Evolutionary conservation across 35 echinoderm and acorn worm genomes (phyloP), one percentile per base, ranked within the genome.

Genomic region (Apostichopus japonicus): DNA sequence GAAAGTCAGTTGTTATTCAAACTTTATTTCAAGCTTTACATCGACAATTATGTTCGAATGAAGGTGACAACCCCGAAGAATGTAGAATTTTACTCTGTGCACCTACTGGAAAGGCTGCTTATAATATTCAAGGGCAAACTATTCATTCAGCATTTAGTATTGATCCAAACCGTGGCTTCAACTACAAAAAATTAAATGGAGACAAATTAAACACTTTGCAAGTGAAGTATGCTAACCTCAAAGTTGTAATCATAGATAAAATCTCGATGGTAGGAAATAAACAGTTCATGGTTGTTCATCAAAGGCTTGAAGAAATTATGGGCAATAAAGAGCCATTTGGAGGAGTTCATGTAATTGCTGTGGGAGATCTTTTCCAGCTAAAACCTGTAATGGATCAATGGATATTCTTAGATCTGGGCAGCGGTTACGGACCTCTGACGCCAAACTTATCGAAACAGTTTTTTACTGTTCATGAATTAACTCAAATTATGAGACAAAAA

Each of bases 401-500:
- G n/a, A n/a, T n/a, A n/a, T n/a, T n/a, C n/a, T n/a, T n/a, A n/a
- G n/a, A n/a, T n/a, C n/a, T n/a, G n/a, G n/a, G n/a, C n/a, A n/a
- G n/a, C n/a, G n/a, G n/a, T n/a, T 87, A 86, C 87, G 92, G 80
- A 13, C 80, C 83, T n/a, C 72, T 93, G 8, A 13, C 79, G 3
- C 72, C 55, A 93, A 71, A 72, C 53, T 54, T 95, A 6, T 95
- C 92, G 94, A 93, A 63, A 71, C 58, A 93, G 55, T 54, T 76
- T 54, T 98, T 98, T 53, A 79, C 90, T 11, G 51, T 70, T 75
- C 67, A 80, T 53, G 87, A 95, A 59, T 33, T 98, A 8, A 70
- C 53, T 56, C 24, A 98, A 77, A 93, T 98, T 11, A 98, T 98
- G 94, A 92, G 96, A 72, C 96, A 98, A 93, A 93, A 92, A 78